A percentile compares a stretch with the other conserved stretches of the same genome.
Evolutionary conservation across 2,888 invertebrate species (phyloP).

Genomic region (Noctua janthina): DNA sequence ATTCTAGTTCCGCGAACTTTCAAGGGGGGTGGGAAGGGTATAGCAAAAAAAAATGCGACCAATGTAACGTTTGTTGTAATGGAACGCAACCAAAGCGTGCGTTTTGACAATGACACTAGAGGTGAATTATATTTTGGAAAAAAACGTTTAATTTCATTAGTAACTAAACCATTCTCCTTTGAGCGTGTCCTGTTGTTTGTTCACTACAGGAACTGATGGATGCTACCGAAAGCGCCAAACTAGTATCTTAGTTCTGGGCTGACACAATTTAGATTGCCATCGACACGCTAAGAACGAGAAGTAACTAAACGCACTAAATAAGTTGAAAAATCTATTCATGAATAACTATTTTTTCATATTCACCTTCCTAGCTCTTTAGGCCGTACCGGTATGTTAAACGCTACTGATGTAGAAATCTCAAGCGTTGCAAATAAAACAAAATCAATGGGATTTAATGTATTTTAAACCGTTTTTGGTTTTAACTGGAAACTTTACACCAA

Average conservation of each 20-base stretch:
- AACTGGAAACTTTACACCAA: background rate
- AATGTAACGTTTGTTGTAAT: background rate
- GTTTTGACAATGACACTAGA: conserved; percentile 65
- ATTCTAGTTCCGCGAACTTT: background rate
- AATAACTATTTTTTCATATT: background rate
- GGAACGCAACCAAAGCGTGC: conserved; percentile 61
- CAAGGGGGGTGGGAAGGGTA: conserved; percentile 1
- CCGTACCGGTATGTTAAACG: background rate
- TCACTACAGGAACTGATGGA: too few relatives aligned
- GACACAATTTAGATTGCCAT: too few relatives aligned
- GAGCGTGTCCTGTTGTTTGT: too few relatives aligned
- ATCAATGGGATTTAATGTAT: background rate
- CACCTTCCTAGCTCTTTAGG: background rate
- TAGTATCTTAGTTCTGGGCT: too few relatives aligned
- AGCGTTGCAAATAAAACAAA: background rate
- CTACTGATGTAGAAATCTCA: background rate
- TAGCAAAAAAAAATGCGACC: background rate
- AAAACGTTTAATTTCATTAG: conserved; percentile 15
- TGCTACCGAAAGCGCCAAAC: too few relatives aligned
- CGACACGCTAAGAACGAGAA: too few relatives aligned
- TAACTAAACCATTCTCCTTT: conserved; percentile 11
- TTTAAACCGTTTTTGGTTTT: background rate
- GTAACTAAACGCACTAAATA: conserved; percentile 17
- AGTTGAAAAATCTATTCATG: background rate
- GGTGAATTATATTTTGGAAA: conserved; percentile 30